Percentiles rank a stretch among this genome's conserved stretches.
phyloP scores from a whole-genome alignment of 2,888 invertebrate genomes.

The Heliothis peltigera region DNA sequence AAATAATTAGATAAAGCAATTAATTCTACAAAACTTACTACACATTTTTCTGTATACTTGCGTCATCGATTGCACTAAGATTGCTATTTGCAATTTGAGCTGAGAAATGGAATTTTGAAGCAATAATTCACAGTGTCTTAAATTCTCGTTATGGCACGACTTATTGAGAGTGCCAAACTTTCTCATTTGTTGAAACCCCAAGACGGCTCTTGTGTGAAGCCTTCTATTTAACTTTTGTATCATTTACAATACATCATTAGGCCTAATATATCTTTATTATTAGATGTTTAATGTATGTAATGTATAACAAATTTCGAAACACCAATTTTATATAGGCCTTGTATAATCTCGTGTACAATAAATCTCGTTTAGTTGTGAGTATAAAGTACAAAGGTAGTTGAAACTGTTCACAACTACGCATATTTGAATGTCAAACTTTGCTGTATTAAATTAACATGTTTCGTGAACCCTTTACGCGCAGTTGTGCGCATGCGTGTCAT shows the following conservation, averaged over 20 bases:
- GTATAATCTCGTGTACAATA: constrained; percentile 69
- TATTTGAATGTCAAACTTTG: constrained; percentile 43
- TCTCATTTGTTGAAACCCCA: constrained; percentile 43
- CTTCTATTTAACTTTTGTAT: constrained; percentile 51
- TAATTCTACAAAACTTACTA: constrained; percentile 32
- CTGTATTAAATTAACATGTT: constrained; percentile 37
- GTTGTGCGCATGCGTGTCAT: constrained; percentile 20
- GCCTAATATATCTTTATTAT: constrained; percentile 53
- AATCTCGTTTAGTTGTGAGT: constrained; percentile 79
- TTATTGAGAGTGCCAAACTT: constrained; percentile 59
- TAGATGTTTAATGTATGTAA: constrained; percentile 47
- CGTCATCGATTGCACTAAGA: constrained; percentile 35
- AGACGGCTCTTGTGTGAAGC: constrained; percentile 48
- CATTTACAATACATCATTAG: constrained; percentile 54
- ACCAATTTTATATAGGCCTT: constrained; percentile 62
- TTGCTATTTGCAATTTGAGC: constrained; percentile 50
- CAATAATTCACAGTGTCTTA: constrained; percentile 63
- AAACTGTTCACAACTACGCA: constrained; percentile 67
- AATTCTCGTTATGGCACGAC: constrained; percentile 49
- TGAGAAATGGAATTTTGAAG: constrained; percentile 52
- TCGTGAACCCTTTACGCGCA: constrained; percentile 19
- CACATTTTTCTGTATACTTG: constrained; percentile 40
- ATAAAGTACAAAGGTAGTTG: constrained; percentile 85
- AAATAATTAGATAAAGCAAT: constrained; percentile 51
- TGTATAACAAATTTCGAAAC: constrained; percentile 52